Evolutionary conservation across 1,140 invertebrate genomes (phyloP).

Genomic region (Diachasma alloeum): DNA sequence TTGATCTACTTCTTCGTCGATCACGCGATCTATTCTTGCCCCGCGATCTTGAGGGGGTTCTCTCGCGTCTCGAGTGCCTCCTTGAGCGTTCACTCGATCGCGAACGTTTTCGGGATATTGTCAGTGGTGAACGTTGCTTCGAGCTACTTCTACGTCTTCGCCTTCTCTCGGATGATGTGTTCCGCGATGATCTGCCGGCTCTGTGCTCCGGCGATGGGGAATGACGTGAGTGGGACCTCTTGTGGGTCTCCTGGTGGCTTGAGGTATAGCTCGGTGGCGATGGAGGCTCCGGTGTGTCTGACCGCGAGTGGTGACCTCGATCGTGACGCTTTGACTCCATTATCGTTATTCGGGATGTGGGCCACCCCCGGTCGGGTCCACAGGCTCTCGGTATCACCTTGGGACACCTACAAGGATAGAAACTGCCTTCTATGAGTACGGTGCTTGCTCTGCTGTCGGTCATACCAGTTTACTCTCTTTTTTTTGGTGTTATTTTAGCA

Average conservation of each 20-base stretch:
- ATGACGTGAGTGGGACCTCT: conserved; percentile 50
- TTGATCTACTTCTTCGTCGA: conserved; percentile 24
- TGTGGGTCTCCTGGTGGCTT: conserved; percentile 41
- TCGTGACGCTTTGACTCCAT: conserved; percentile 52
- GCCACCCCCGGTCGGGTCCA: not conserved
- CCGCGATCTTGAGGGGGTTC: conserved; percentile 48
- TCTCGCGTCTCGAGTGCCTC: conserved; percentile 22
- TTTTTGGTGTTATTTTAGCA: not conserved
- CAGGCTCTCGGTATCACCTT: conserved; percentile 34
- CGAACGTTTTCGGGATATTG: conserved; percentile 18
- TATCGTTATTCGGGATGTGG: not conserved
- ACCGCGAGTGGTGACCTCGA: conserved; percentile 37
- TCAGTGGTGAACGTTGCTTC: conserved; percentile 34
- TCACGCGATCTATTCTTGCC: conserved; percentile 48
- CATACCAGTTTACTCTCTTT: conserved; percentile 46
- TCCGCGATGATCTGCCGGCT: conserved; percentile 42
- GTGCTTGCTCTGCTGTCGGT: conserved; percentile 35
- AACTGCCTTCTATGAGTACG: conserved; percentile 65
- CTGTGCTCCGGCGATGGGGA: conserved; percentile 51
- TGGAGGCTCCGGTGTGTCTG: conserved; percentile 52
- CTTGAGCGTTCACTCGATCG: conserved; percentile 23
- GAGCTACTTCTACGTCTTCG: conserved; percentile 39
- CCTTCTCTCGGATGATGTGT: conserved; percentile 48
- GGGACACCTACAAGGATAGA: conserved; percentile 65
- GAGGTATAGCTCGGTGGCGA: conserved; percentile 55